Percentiles rank a stretch among this genome's conserved stretches.
Evolutionary conservation across 2,888 invertebrate genomes (phyloP).

Genomic region (Limnephilus auricula): DNA sequence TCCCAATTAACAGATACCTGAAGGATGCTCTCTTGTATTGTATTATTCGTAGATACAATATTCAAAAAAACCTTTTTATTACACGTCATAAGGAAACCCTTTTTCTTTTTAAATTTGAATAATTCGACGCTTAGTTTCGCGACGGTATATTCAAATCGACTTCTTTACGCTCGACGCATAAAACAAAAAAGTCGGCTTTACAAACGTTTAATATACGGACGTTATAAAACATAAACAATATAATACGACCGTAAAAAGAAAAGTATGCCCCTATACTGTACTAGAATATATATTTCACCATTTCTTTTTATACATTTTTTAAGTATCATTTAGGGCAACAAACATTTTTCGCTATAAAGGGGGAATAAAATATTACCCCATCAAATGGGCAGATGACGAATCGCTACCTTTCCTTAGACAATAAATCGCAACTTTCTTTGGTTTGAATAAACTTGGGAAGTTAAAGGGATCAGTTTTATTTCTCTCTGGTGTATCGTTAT

Average conservation of each 20-base stretch:
- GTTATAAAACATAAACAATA: neutral
- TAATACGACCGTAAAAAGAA: slow-evolving; percentile 2
- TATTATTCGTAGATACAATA: too few species aligned
- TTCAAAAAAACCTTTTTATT: too few species aligned
- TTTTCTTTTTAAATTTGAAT: neutral
- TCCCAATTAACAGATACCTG: neutral
- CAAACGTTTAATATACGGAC: neutral
- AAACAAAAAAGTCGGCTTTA: neutral
- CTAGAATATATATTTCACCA: neutral
- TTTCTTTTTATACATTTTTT: slow-evolving; percentile 19
- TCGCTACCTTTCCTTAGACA: slow-evolving; percentile 54
- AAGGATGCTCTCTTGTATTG: neutral
- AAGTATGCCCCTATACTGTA: neutral
- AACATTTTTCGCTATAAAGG: slow-evolving; percentile 30
- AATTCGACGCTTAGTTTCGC: neutral
- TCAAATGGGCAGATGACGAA: slow-evolving; percentile 54
- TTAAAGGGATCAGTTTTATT: slow-evolving; percentile 51
- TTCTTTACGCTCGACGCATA: neutral
- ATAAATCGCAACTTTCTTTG: slow-evolving; percentile 52
- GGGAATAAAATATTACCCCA: slow-evolving; percentile 38
- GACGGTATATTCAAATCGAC: neutral
- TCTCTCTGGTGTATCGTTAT: slow-evolving; percentile 54
- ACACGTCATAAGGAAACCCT: neutral
- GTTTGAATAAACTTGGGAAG: slow-evolving; percentile 53
- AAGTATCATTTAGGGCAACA: slow-evolving; percentile 43